These are phyloP conservation scores for Spicauda simplicius DNA, from an alignment of 2,888 invertebrate species.

Conservation along the genomic window DNA sequence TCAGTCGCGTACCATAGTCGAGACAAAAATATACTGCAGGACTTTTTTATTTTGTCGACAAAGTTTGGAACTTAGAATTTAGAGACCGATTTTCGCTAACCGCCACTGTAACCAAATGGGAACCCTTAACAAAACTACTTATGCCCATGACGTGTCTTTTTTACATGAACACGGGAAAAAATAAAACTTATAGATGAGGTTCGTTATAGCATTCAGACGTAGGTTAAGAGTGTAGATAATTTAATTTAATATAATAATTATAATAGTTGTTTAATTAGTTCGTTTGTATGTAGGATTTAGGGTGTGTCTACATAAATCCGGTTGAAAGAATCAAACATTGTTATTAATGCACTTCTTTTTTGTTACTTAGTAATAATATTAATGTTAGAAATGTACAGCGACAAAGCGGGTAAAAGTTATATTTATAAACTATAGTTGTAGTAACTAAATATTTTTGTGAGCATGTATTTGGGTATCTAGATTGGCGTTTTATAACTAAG, in stretches of 20 bases:
- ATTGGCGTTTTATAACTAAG: constrained; percentile 1
- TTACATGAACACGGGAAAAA: no score
- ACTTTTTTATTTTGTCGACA: no score
- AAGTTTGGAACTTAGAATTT: no score
- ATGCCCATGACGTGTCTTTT: no score
- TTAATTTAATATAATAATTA: background rate
- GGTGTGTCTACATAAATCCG: background rate
- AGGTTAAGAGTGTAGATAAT: background rate
- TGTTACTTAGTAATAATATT: background rate
- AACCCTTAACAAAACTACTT: no score
- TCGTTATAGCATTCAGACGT: background rate
- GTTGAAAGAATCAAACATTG: background rate
- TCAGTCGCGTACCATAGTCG: no score
- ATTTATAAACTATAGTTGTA: constrained; percentile 4
- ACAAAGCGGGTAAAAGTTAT: constrained; percentile 22
- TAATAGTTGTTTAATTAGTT: background rate
- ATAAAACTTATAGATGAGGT: no score
- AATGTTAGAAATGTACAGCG: background rate
- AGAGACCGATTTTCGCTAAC: no score
- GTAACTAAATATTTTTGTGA: constrained; percentile 13
- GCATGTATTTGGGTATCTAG: constrained; percentile 1
- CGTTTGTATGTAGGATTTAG: background rate
- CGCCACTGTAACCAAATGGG: no score
- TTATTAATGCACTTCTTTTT: background rate
- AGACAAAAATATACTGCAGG: no score